Evolutionary conservation across 1,140 invertebrate genomes (phyloP).

Genomic region (Cherax quadricarinatus): DNA sequence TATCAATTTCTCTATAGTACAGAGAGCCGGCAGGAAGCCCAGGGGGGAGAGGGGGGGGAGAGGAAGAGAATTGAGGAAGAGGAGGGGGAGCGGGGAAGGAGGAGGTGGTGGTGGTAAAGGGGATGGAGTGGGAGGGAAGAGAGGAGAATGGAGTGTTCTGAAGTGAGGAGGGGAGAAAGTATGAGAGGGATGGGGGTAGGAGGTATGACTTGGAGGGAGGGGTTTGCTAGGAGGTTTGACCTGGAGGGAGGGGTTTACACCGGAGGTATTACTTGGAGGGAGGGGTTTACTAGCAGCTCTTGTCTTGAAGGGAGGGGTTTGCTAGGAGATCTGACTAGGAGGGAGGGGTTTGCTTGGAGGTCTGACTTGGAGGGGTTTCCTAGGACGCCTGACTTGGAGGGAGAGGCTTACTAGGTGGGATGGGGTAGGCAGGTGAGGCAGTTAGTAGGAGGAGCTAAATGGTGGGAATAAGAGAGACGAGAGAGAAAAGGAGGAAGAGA

Average conservation of each 20-base stretch:
- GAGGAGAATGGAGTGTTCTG: not conserved
- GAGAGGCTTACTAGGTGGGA: no score
- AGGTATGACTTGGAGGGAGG: not conserved
- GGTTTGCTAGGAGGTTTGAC: not conserved
- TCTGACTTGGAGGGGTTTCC: no score
- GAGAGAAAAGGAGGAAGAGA: not conserved
- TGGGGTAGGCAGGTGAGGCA: not conserved
- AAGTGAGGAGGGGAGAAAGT: not conserved
- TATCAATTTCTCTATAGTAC: constrained; percentile 44
- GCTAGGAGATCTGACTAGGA: no score
- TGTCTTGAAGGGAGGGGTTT: no score
- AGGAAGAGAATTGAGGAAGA: not conserved
- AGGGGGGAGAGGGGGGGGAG: not conserved
- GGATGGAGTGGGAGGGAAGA: not conserved
- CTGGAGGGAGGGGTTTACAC: not conserved
- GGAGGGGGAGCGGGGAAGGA: not conserved
- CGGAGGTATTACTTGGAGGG: no score
- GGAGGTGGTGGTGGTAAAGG: not conserved
- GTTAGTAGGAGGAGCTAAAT: not conserved
- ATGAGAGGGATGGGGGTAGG: constrained; percentile 7
- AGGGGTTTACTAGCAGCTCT: no score
- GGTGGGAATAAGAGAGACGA: not conserved
- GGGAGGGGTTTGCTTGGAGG: no score
- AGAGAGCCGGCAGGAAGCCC: constrained; percentile 14
- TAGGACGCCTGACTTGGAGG: no score